Evolutionary conservation across 2,888 invertebrate species (phyloP).

Genomic region (Lapara coniferarum): DNA sequence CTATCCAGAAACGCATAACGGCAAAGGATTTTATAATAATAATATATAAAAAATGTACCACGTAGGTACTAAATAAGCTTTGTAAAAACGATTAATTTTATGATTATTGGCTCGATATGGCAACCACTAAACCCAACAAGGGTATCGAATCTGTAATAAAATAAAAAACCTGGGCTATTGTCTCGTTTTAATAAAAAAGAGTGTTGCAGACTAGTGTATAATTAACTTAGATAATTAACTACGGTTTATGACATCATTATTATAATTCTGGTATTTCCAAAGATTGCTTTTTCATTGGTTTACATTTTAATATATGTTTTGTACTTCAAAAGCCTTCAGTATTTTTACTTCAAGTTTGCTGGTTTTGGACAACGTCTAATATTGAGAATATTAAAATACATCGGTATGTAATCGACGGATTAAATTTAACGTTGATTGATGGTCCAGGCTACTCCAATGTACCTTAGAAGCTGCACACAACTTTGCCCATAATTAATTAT

Average conservation of each 20-base stretch:
- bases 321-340: no score
- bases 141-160: neutral
- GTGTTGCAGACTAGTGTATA: neutral
- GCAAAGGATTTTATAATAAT: neutral
- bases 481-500: neutral
- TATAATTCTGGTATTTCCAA: no score
- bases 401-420: no score
- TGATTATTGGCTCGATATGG: slow-evolving; percentile 13
- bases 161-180: neutral
- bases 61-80: neutral
- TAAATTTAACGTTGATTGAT: no score
- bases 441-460: neutral
- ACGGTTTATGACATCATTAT: no score
- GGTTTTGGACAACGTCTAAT: no score
- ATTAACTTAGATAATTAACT: no score
- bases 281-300: no score
- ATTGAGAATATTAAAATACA: no score
- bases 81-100: slow-evolving; percentile 15
- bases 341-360: no score
- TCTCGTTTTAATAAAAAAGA: neutral
- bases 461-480: neutral
- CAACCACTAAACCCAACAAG: slow-evolving; percentile 1
- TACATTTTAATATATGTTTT: no score
- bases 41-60: neutral
- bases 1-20: neutral